phyloP scores from a whole-genome alignment of 2,797 vertebrate species.

The Sebastes goodei region DNA sequence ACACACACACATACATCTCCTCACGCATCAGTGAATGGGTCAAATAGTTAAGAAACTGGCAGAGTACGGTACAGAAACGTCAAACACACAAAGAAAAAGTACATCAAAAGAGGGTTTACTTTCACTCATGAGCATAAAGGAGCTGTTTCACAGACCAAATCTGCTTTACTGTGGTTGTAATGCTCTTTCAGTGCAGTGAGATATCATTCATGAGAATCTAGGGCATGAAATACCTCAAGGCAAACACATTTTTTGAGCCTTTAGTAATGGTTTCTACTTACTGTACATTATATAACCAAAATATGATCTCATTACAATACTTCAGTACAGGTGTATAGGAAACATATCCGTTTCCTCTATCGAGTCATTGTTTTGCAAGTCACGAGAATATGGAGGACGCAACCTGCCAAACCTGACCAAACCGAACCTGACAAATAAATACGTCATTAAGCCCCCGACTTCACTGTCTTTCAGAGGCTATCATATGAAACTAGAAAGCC shows the following conservation, averaged over 20 bases:
- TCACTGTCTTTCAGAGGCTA: too few species aligned
- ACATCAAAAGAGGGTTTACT: constrained; percentile 23
- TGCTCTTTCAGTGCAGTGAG: constrained; percentile 5
- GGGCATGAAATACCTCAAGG: neutral
- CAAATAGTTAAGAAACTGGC: constrained; percentile 18
- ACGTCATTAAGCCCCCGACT: too few species aligned
- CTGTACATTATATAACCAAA: neutral
- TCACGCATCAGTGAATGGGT: constrained; percentile 23
- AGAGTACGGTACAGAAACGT: neutral
- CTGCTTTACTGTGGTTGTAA: neutral
- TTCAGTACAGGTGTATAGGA: neutral
- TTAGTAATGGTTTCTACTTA: neutral
- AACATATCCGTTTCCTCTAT: neutral
- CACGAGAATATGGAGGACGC: too few species aligned
- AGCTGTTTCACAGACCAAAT: neutral
- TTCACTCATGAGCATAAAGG: neutral
- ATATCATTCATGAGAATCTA: neutral
- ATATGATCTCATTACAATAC: neutral
- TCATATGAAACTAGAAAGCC: too few species aligned
- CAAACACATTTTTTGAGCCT: neutral
- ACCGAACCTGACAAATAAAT: too few species aligned
- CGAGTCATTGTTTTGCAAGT: neutral
- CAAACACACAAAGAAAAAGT: neutral
- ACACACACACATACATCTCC: constrained; percentile 15
- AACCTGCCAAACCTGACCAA: too few species aligned